Evolutionary conservation across 2,888 invertebrate genomes (phyloP).

Genomic region (Drosophila parthenogenetica): DNA sequence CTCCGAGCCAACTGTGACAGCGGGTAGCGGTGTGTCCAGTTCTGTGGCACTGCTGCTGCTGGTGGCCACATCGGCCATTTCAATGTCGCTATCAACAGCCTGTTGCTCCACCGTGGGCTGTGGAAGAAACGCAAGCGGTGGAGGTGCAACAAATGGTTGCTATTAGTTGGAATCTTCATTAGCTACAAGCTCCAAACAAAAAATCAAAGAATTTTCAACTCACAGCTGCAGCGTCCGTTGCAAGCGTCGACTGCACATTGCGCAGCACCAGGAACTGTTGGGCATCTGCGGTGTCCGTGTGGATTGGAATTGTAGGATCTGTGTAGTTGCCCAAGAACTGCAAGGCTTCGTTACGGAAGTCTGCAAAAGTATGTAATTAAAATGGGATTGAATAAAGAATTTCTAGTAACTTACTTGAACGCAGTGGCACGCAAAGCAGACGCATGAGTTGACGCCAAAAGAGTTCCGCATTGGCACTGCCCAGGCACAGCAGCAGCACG

Average conservation of each 20-base stretch:
- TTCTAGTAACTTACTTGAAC: constrained; percentile 63
- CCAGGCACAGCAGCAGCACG: constrained; percentile 83
- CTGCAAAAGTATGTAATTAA: constrained; percentile 41
- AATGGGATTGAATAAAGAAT: neutral
- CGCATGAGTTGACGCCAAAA: constrained; percentile 83
- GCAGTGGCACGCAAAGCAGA: constrained; percentile 65
- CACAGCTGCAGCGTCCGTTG: constrained; percentile 38
- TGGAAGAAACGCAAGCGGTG: constrained; percentile 47
- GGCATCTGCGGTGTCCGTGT: constrained; percentile 66
- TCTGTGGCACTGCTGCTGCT: constrained; percentile 46
- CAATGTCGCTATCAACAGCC: constrained; percentile 86
- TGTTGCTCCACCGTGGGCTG: constrained; percentile 31
- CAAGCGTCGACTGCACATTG: constrained; percentile 36
- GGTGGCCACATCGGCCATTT: constrained; percentile 75
- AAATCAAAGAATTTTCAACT: constrained; percentile 21
- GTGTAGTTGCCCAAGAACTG: constrained; percentile 75
- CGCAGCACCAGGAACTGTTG: constrained; percentile 80
- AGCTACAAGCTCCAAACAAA: neutral
- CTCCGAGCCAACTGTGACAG: constrained; percentile 87
- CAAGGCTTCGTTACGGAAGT: constrained; percentile 77
- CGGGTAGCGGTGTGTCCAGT: constrained; percentile 83
- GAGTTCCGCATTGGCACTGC: constrained; percentile 81
- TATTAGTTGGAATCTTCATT: constrained; percentile 34
- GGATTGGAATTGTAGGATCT: constrained; percentile 71
- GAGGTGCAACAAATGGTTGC: constrained; percentile 48